A percentile compares a stretch with the other conserved stretches of the same genome.
These are phyloP conservation scores for western clawed frog (Xenopus tropicalis) DNA, from an alignment of 2,113 vertebrate species.

Conservation along the genomic window UCB_Xtro_10.0 CM004449.2:132835501-132836000, in stretches of 20 bases:
- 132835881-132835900: neutral
- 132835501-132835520: neutral
- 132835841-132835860: no score
- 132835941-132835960: constrained; percentile 90
- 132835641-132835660: constrained; percentile 95
- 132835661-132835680: constrained; percentile 96
- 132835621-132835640: constrained; percentile 95
- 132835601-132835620: constrained; percentile 95
- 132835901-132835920: neutral
- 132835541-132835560: constrained; percentile 92
- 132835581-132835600: constrained; percentile 97
- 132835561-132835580: constrained; percentile 96
- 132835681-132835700: constrained; percentile 94
- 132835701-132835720: constrained; percentile 98
- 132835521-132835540: constrained; percentile 63
- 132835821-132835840: no score
- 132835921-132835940: neutral
- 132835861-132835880: no score
- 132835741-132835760: constrained; percentile 47
- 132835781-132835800: no score
- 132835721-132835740: constrained; percentile 89
- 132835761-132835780: no score
- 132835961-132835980: constrained; percentile 87
- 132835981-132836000: constrained; percentile 96
- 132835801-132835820: no score